Evolutionary conservation across 1,140 invertebrate genomes (phyloP), one percentile per base, ranked within the genome.

Genomic region (Matsumurasca onukii): DNA sequence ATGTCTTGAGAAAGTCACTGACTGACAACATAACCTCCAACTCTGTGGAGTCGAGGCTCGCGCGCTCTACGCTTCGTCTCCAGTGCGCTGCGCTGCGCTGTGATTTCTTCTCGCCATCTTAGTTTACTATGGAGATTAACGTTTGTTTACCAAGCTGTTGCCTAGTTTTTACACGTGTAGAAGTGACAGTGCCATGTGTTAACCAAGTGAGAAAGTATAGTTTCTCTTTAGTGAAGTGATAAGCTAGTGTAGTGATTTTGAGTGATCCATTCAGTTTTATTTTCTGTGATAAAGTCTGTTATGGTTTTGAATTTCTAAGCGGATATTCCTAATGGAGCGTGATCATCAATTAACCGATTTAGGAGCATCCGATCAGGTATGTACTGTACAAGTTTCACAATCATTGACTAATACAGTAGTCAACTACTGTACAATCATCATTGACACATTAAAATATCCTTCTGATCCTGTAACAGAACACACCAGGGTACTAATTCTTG

Each of bases 51-150:
- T 45, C 39, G 39, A n/a, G 34, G 61, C 25, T 12, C 2, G 39
- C 27, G 64, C 64, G 62, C 34, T 22, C 15, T 49, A 22, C 64
- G n/a, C 17, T 45, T 12, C 39, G n/a, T 15, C 64, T 39, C 39
- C n/a, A n/a, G 22, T 34, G n/a, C 29, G 22, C 22, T 34, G n/a
- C 62, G 31, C 62, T 39, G 24, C 12, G 55, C 30, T 27, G 22
- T 27, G 55, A 59, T 59, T 59, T 59, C 55, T 59, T 59, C 55
- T 59, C 64, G 64, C 64, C 65, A 55, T 52, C 27, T 55, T 52
- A 22, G 34, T 24, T 9, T 25, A 25, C 3, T 13, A 67, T 66
- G 31, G 34, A 30, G 29, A 34, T 31, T 24, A 49, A 49, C 55
- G 65, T 57, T 52, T 67, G 29, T 57, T 55, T 34, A 27, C 17